A percentile compares a stretch with the other conserved stretches of the same genome.
Conservation (phyloP, 2,888 invertebrate genomes). For the Timema cristinae region DNA sequence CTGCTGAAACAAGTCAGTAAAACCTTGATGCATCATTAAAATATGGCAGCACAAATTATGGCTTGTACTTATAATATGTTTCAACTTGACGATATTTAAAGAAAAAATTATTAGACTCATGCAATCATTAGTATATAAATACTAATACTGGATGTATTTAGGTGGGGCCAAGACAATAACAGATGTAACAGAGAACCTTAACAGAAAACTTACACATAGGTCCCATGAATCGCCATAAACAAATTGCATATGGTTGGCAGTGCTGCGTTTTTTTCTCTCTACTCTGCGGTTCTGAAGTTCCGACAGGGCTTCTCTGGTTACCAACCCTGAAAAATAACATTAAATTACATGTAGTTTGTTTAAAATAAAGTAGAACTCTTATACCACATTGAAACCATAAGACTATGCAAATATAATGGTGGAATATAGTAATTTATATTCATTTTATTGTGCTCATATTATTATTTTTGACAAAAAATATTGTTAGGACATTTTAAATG, state of each 20-base stretch:
- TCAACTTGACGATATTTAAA: no score
- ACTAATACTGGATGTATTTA: background rate
- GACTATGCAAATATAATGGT: no score
- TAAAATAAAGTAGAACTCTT: background rate
- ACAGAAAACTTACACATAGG: constrained; percentile 18
- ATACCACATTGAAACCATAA: no score
- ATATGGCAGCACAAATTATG: no score
- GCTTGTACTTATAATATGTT: no score
- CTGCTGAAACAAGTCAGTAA: constrained; percentile 1
- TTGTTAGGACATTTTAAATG: no score
- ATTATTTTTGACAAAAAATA: no score
- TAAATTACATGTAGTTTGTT: background rate
- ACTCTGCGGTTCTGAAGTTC: constrained; percentile 52
- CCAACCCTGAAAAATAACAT: constrained; percentile 40
- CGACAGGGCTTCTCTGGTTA: constrained; percentile 47
- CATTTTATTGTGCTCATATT: no score
- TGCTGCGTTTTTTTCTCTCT: constrained; percentile 52
- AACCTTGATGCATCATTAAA: no score
- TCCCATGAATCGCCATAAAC: constrained; percentile 45
- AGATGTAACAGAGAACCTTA: background rate
- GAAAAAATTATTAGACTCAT: no score
- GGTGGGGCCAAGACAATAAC: background rate
- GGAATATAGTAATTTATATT: no score
- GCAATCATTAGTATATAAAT: background rate
- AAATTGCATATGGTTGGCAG: constrained; percentile 52